These are phyloP conservation scores for Leptinotarsa haldemani DNA, from an alignment of 2,888 invertebrate species.

Conservation along the genomic window DNA sequence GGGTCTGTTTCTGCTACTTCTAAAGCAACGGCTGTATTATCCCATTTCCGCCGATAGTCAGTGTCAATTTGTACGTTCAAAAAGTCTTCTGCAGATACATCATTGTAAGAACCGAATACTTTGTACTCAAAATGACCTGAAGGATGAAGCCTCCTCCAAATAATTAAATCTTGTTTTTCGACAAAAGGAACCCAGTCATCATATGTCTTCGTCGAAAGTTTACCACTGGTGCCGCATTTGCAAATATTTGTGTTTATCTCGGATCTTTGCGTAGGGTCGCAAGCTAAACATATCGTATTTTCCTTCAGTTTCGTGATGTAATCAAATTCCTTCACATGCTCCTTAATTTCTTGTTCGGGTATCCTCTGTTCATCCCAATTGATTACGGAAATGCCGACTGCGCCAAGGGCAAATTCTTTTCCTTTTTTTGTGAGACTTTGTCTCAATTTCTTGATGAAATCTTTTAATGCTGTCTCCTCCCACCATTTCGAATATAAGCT, in stretches of 20 bases:
- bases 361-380: constrained; percentile 75
- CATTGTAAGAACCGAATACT: constrained; percentile 85
- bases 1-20: constrained; percentile 77
- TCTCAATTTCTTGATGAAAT: constrained; percentile 67
- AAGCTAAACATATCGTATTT: constrained; percentile 68
- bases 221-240: constrained; percentile 43
- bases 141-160: constrained; percentile 81
- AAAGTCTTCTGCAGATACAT: constrained; percentile 83
- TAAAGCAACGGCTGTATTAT: constrained; percentile 79
- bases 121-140: constrained; percentile 84
- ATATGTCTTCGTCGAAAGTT: constrained; percentile 50
- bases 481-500: constrained; percentile 73
- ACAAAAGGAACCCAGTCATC: constrained; percentile 83
- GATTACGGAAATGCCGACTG: constrained; percentile 69
- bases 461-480: constrained; percentile 71
- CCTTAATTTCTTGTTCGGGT: constrained; percentile 68
- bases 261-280: constrained; percentile 59
- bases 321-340: constrained; percentile 72
- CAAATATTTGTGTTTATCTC: constrained; percentile 43
- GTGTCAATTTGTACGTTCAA: constrained; percentile 85
- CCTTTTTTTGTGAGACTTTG: constrained; percentile 66
- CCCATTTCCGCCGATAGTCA: constrained; percentile 83
- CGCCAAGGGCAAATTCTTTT: constrained; percentile 70
- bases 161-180: constrained; percentile 81
- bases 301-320: constrained; percentile 68